Base-by-base conservation (phyloP, 2,888 invertebrate genomes). In the Chirona hameri region DNA sequence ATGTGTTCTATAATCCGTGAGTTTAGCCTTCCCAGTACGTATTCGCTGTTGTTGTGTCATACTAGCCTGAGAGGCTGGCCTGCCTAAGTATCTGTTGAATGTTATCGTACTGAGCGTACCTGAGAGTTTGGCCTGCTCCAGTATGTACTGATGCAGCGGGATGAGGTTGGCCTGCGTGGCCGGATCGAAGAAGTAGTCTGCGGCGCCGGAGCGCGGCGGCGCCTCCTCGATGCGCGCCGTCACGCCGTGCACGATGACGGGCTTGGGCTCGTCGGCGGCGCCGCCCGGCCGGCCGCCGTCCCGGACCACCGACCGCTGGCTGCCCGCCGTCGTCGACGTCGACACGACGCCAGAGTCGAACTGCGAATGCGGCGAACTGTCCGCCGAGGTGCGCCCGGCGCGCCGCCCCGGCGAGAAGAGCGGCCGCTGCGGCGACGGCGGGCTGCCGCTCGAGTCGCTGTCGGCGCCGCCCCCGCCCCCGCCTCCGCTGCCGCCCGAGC, bases 121-220 rank as follows among this genome's bases (percentile, higher is more conserved):
- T 84, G 92, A 92, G 80, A 93, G 88, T 86, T 94, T 93, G 0
- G 94, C 94, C 89, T 96, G 96, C 87, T 95, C 95, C 86, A 96
- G 91, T 86, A 96, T 93, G 87, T 95, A 96, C 88, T 95, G 94
- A 88, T 95, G 95, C 84, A 96, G 89, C 18, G 95, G 95, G 86
- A 95, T 88, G 84, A 95, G 89, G 87, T 95, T 95, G 72, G 87
- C 87, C 85, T 12, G 86, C 85, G 84, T 86, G 87, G 82, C 87
- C 79, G 87, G 84, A 84, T 88, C 88, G 76, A 86, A 87, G 84
- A 88, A 88, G 46, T 87, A 85, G 39, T 86, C 86, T 29, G 87
- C 84, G 81, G 84, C 86, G 29, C 87, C 84, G 82, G 84, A 83
- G 81, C 84, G 84, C 24, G 83, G 82, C 86, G 87, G 31, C 86